phyloP scores from a whole-genome alignment of 2,797 vertebrate species.

The Paguma larvata region DNA sequence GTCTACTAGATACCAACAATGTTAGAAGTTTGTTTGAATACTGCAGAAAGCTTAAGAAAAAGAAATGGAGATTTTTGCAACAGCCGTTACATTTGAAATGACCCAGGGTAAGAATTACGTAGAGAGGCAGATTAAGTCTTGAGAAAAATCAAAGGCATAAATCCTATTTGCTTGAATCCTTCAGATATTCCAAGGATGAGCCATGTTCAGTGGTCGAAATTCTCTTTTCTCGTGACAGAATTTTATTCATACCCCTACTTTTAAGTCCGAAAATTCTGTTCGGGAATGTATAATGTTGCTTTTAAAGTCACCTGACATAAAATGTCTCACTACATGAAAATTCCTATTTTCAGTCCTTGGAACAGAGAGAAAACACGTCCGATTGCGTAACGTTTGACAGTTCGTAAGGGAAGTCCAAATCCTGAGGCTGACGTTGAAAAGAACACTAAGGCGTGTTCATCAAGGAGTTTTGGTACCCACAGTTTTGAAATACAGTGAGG shows the following conservation, averaged over 20 bases:
- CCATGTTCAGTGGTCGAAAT: not conserved
- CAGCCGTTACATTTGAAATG: not conserved
- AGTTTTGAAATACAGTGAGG: not conserved
- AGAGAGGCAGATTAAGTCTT: not conserved
- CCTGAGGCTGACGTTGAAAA: not conserved
- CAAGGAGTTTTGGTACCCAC: not conserved
- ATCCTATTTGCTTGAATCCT: not conserved
- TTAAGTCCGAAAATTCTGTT: conserved; percentile 46
- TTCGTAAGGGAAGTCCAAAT: not conserved
- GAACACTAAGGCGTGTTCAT: not conserved
- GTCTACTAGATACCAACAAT: not conserved
- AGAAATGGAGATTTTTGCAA: not conserved
- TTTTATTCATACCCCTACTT: not conserved
- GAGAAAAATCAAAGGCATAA: not conserved
- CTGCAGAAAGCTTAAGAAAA: not conserved
- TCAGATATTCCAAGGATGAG: not conserved
- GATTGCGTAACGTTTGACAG: not conserved
- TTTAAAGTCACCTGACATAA: not conserved
- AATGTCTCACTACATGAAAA: conserved; percentile 19
- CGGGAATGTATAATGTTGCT: not conserved
- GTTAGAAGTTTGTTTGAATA: not conserved
- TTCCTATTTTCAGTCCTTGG: conserved; percentile 22
- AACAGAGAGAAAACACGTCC: conserved; percentile 48
- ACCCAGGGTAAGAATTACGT: not conserved
- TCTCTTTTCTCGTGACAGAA: not conserved